phyloP scores from a whole-genome alignment of 2,797 vertebrate genomes.

The Poecile montanus region DNA sequence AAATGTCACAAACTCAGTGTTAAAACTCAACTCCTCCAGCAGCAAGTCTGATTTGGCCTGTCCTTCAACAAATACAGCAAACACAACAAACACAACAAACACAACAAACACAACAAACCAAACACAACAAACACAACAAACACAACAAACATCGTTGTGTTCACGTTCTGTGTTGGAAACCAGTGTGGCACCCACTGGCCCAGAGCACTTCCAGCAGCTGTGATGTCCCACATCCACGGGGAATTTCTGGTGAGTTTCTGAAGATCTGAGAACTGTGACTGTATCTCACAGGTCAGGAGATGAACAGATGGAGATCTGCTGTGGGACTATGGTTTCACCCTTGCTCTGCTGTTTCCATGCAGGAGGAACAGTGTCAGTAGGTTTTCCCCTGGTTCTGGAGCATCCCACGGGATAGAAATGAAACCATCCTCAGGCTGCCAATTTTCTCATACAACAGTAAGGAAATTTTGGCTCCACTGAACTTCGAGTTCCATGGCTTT shows the following conservation, averaged over 20 bases:
- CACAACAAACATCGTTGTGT: accelerated
- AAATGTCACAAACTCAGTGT: neutral
- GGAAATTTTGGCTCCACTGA: neutral
- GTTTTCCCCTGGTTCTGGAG: neutral
- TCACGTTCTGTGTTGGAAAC: neutral
- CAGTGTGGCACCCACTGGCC: neutral
- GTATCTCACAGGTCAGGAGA: neutral
- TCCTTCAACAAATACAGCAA: neutral
- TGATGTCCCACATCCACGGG: neutral
- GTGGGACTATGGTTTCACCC: too few species aligned
- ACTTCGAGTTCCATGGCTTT: neutral
- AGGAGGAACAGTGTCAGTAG: accelerated
- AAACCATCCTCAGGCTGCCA: neutral
- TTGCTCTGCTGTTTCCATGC: neutral
- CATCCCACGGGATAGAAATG: neutral
- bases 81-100: too few species aligned
- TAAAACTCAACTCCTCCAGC: neutral
- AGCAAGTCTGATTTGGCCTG: neutral
- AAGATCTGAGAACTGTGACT: neutral
- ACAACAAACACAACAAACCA: too few species aligned
- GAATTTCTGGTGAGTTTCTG: neutral
- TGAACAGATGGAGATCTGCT: neutral
- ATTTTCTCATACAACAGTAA: neutral
- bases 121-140: too few species aligned
- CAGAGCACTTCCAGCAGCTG: neutral